Conservation (phyloP, 2,113 vertebrate species). For the Xiphophorus maculatus region DNA sequence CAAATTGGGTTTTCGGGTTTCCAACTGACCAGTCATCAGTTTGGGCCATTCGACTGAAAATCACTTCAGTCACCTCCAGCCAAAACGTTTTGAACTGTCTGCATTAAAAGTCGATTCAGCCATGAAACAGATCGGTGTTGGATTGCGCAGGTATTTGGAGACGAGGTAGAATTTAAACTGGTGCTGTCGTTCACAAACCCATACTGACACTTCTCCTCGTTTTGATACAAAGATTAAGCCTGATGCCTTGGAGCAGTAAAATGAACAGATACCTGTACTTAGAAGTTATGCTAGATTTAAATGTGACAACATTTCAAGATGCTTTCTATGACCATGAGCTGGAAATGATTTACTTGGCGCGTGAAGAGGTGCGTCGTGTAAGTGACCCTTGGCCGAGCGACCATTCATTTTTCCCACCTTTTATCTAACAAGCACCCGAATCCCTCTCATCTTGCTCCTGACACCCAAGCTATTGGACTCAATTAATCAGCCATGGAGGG, state of each 20-base stretch:
- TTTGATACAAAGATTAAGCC: too few relatives aligned
- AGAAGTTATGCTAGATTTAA: neutral
- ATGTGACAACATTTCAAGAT: neutral
- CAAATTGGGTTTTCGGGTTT: neutral
- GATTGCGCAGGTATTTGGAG: too few relatives aligned
- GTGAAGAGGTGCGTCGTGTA: constrained; percentile 44
- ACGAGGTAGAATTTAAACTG: too few relatives aligned
- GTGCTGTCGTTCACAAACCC: too few relatives aligned
- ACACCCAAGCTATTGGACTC: constrained; percentile 67
- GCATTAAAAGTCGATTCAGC: neutral
- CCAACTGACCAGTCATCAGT: neutral
- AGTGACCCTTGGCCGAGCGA: constrained; percentile 49
- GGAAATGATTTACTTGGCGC: constrained; percentile 3
- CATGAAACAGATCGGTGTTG: neutral
- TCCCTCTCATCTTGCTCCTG: constrained; percentile 50
- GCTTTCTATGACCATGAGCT: neutral
- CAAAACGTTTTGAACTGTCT: neutral
- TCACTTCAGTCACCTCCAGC: neutral
- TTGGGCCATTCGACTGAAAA: neutral
- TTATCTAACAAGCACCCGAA: constrained; percentile 42
- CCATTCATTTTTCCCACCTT: constrained; percentile 37
- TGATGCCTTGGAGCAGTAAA: too few relatives aligned
- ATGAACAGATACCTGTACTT: neutral
- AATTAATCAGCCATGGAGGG: constrained; percentile 75
- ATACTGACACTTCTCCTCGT: too few relatives aligned